A percentile compares a stretch with the other conserved stretches of the same genome.
Conservation (phyloP, 2,797 vertebrate genomes). For the Acropternis orthonyx region DNA sequence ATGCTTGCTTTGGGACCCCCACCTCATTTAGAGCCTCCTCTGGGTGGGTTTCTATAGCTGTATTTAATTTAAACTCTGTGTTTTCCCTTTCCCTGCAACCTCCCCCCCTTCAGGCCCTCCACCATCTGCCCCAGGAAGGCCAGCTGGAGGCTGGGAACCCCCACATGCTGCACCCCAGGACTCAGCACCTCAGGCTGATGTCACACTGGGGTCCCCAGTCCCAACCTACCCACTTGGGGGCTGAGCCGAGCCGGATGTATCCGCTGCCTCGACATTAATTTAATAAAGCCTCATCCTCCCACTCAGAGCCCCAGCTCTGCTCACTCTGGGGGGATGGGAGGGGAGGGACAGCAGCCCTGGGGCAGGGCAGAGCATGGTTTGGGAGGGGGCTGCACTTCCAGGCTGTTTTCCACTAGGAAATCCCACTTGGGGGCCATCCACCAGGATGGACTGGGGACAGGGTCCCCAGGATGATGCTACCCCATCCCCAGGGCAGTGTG, state of each 20-base stretch:
- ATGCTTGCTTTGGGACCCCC: not conserved
- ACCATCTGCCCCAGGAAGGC: not conserved
- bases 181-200: rapidly evolving
- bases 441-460: not conserved
- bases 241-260: not conserved
- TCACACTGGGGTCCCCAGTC: not conserved
- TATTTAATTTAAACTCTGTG: slow-evolving; percentile 9
- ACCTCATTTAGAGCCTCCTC: not conserved
- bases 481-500: not conserved
- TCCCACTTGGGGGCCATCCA: rapidly evolving
- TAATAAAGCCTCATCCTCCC: slow-evolving; percentile 37
- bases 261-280: not conserved
- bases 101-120: not conserved
- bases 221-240: rapidly evolving
- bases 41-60: not conserved
- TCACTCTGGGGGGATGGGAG: not conserved
- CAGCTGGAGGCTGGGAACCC: not conserved
- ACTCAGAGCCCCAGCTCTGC: not conserved
- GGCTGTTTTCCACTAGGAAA: not conserved
- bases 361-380: not conserved
- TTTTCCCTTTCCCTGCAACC: not conserved
- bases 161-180: rapidly evolving
- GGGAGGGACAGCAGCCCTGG: not conserved
- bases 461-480: rapidly evolving
- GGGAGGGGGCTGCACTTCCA: not conserved